Percentiles rank a stretch among this genome's conserved stretches.
These are phyloP conservation scores for Coilia nasus DNA, from an alignment of 2,797 vertebrate genomes.

Conservation along the genomic window DNA sequence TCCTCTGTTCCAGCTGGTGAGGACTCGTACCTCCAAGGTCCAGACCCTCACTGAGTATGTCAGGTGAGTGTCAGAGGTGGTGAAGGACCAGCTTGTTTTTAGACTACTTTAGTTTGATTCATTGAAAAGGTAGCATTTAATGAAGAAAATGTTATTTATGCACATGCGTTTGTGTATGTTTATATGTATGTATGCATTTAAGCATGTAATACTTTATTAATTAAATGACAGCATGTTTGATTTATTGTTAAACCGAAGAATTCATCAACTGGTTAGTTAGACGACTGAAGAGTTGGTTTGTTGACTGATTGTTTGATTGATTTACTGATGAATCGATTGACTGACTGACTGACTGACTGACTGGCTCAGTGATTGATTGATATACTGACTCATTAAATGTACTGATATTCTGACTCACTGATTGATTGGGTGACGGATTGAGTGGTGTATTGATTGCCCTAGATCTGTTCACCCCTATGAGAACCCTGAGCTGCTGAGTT, in stretches of 20 bases:
- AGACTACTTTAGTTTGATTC: too few species aligned
- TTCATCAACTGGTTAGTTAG: background rate
- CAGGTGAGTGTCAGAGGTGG: constrained; percentile 72
- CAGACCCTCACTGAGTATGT: constrained; percentile 73
- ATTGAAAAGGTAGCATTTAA: background rate
- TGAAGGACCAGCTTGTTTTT: background rate
- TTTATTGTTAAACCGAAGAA: background rate
- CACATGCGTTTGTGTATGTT: too few species aligned
- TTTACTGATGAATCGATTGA: background rate
- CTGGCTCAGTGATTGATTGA: background rate
- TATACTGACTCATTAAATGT: too few species aligned
- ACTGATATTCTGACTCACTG: too few species aligned
- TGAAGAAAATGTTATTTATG: background rate
- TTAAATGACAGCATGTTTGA: background rate
- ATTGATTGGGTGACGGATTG: background rate
- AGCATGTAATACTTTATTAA: too few species aligned
- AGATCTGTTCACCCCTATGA: constrained; percentile 87
- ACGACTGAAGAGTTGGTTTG: background rate
- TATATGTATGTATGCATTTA: background rate
- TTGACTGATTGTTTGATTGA: background rate
- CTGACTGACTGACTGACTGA: too few species aligned
- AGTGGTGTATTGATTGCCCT: too few species aligned
- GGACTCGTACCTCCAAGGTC: constrained; percentile 84
- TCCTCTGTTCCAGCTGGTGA: constrained; percentile 79
- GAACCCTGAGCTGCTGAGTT: constrained; percentile 84